Conservation (phyloP, 2,797 vertebrate species). For the Babyrousa celebensis region DNA sequence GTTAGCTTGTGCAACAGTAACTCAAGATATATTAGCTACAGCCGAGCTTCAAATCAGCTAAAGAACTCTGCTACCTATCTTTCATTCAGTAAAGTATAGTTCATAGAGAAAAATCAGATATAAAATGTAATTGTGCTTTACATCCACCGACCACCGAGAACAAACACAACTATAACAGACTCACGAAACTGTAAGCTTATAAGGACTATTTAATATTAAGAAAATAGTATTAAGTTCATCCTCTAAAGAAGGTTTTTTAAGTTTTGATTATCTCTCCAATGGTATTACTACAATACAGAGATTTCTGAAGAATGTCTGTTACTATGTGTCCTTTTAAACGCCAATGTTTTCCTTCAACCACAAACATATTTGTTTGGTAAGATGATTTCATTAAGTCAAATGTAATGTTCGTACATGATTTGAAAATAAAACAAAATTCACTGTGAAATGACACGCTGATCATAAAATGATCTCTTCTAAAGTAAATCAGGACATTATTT, state of each 20-base stretch:
- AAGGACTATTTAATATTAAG: neutral
- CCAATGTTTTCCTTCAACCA: neutral
- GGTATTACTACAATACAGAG: neutral
- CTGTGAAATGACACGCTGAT: neutral
- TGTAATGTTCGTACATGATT: neutral
- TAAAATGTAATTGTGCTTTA: slow-evolving; percentile 37
- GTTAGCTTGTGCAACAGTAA: neutral
- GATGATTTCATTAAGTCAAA: neutral
- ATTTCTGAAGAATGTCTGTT: neutral
- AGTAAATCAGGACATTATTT: slow-evolving; percentile 15
- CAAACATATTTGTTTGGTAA: slow-evolving; percentile 19
- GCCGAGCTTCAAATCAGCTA: neutral
- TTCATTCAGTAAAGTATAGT: neutral
- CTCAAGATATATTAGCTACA: neutral
- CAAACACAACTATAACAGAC: neutral
- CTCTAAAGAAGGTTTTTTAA: neutral
- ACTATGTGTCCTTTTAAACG: neutral
- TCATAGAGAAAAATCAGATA: neutral
- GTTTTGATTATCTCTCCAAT: neutral
- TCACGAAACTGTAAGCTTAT: neutral
- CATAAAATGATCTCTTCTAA: neutral
- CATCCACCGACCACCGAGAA: neutral
- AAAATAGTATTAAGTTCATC: neutral
- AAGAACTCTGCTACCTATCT: neutral
- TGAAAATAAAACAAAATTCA: neutral